Conservation (phyloP, 2,888 invertebrate species). For the Timema cristinae region DNA sequence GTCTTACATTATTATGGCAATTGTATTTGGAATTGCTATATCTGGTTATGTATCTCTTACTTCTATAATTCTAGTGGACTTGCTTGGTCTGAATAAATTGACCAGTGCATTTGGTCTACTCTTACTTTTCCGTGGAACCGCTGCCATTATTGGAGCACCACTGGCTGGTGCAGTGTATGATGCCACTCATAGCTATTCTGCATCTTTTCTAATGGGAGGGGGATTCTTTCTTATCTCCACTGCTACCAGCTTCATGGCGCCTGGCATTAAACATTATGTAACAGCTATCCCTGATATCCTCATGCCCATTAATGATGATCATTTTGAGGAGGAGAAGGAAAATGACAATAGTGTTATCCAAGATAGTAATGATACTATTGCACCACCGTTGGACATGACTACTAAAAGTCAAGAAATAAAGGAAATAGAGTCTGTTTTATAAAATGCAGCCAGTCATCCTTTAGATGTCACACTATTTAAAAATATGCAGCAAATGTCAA, state of each 20-base stretch:
- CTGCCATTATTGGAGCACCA: conserved; percentile 83
- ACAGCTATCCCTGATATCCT: conserved; percentile 65
- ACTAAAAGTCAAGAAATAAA: conserved; percentile 54
- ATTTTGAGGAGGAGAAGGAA: conserved; percentile 59
- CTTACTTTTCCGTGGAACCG: conserved; percentile 91
- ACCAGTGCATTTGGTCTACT: conserved; percentile 97
- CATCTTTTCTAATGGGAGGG: conserved; percentile 91
- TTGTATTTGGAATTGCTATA: conserved; percentile 88
- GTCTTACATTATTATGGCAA: conserved; percentile 72
- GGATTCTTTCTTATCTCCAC: conserved; percentile 82
- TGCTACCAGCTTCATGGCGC: conserved; percentile 77
- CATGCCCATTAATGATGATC: conserved; percentile 73
- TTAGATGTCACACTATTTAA: too few species aligned
- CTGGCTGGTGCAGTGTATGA: conserved; percentile 88
- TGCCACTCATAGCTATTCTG: conserved; percentile 73
- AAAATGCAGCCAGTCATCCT: conserved; percentile 4
- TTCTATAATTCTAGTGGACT: conserved; percentile 94
- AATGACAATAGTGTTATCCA: conserved; percentile 67
- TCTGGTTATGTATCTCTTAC: conserved; percentile 97
- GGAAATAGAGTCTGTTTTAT: conserved; percentile 72
- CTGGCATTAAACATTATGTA: conserved; percentile 58
- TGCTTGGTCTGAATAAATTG: conserved; percentile 90
- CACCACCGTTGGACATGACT: conserved; percentile 55
- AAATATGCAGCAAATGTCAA: too few species aligned
- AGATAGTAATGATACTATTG: conserved; percentile 72